Percentiles rank a stretch among this genome's conserved stretches.
Conservation (phyloP, 2,888 invertebrate genomes). For the Polydrusus cervinus region DNA sequence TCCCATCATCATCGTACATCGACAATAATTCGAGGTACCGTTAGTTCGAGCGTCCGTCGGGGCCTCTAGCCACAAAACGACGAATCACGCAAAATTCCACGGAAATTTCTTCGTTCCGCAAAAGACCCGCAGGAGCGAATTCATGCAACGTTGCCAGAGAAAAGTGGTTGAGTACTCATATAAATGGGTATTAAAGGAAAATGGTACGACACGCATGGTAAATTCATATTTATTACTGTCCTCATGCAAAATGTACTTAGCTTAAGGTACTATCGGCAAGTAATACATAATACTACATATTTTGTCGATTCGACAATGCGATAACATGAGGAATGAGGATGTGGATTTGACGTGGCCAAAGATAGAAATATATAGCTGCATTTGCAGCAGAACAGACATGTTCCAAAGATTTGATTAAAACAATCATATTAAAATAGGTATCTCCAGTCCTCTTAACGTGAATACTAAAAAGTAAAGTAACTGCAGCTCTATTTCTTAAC, state of each 20-base stretch:
- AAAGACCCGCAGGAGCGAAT: constrained; percentile 32
- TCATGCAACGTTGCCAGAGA: constrained; percentile 40
- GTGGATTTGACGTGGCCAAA: neutral
- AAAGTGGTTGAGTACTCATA: neutral
- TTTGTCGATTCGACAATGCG: neutral
- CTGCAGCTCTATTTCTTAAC: too few species aligned
- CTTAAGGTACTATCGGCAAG: neutral
- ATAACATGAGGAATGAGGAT: constrained; percentile 1
- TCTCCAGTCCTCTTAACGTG: too few species aligned
- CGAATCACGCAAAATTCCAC: constrained; percentile 42
- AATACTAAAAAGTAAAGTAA: too few species aligned
- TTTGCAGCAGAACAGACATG: neutral
- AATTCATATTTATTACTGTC: neutral
- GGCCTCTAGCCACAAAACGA: constrained; percentile 35
- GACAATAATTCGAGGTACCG: constrained; percentile 41
- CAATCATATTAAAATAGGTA: too few species aligned
- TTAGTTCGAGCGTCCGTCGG: constrained; percentile 33
- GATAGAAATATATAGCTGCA: too few species aligned
- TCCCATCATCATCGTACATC: constrained; percentile 32
- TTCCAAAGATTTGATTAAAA: neutral
- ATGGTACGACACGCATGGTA: constrained; percentile 14
- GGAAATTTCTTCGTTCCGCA: constrained; percentile 46
- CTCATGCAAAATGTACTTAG: neutral
- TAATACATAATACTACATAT: neutral
- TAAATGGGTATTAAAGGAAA: constrained; percentile 13